phyloP scores from a whole-genome alignment of 53 echinoderm and acorn worm species.

The Echinarachnius parma region DNA sequence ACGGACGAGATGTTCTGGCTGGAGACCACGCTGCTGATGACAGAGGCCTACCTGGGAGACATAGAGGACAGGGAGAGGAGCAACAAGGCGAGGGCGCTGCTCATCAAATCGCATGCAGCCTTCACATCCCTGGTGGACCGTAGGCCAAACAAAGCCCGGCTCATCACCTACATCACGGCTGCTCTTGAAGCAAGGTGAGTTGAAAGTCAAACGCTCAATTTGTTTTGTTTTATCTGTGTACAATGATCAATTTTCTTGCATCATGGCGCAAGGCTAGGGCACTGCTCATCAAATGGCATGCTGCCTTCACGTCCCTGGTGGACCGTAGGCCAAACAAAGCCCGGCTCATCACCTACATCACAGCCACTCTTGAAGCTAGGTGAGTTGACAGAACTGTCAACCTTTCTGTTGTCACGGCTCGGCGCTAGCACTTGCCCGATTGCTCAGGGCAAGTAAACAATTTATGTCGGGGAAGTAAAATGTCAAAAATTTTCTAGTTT shows the following conservation, averaged over 20 bases:
- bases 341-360: constrained; percentile 59
- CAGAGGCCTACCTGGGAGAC: constrained; percentile 76
- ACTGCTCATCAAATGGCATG: constrained; percentile 65
- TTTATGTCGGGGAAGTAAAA: too few species aligned
- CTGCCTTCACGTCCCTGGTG: constrained; percentile 42
- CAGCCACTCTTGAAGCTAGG: constrained; percentile 76
- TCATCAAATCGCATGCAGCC: constrained; percentile 59
- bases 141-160: constrained; percentile 75
- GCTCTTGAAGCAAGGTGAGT: constrained; percentile 85
- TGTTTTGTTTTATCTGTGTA: too few species aligned
- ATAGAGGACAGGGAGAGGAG: constrained; percentile 70
- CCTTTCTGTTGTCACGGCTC: too few species aligned
- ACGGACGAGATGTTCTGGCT: constrained; percentile 84
- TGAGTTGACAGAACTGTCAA: too few species aligned
- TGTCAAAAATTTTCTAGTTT: too few species aligned
- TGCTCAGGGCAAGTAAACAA: too few species aligned
- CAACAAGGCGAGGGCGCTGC: constrained; percentile 84
- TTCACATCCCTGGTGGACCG: constrained; percentile 40
- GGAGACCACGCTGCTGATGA: constrained; percentile 63
- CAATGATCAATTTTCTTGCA: too few species aligned
- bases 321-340: constrained; percentile 73
- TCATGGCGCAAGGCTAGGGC: too few species aligned
- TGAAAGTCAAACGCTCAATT: too few species aligned
- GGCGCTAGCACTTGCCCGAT: too few species aligned
- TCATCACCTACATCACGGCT: constrained; percentile 65